These are phyloP conservation scores for Typhlomys cinereus DNA, from an alignment of 2,113 vertebrate genomes.

Conservation along the genomic window DNA sequence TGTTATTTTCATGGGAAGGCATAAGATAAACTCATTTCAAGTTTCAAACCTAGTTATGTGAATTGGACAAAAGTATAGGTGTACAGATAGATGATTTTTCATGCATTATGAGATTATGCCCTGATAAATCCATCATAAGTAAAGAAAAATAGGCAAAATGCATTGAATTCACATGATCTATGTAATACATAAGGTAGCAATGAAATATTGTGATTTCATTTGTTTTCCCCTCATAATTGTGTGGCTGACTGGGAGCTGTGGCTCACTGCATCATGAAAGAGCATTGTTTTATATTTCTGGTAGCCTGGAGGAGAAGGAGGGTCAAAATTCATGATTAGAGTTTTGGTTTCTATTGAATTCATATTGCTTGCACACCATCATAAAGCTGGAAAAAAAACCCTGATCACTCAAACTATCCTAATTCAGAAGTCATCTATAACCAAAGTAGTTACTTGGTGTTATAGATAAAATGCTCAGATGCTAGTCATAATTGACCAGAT, in stretches of 20 bases:
- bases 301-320: background rate
- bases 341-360: background rate
- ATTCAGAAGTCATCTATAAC: background rate
- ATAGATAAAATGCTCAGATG: background rate
- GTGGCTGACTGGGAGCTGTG: background rate
- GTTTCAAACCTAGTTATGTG: constrained; percentile 20
- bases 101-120: background rate
- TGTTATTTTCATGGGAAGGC: background rate
- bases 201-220: background rate
- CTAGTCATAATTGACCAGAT: constrained; percentile 44
- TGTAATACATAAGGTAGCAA: background rate
- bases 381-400: background rate
- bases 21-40: constrained; percentile 35
- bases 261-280: background rate
- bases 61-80: background rate
- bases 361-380: background rate
- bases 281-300: background rate
- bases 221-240: background rate
- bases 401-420: background rate
- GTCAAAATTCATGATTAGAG: background rate
- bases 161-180: background rate
- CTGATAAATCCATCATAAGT: background rate
- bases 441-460: background rate
- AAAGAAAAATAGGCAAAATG: background rate
- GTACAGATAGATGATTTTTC: background rate